These are phyloP conservation scores for Lamellibrachia columna DNA, from an alignment of 2,888 invertebrate species.

Conservation along the genomic window DNA sequence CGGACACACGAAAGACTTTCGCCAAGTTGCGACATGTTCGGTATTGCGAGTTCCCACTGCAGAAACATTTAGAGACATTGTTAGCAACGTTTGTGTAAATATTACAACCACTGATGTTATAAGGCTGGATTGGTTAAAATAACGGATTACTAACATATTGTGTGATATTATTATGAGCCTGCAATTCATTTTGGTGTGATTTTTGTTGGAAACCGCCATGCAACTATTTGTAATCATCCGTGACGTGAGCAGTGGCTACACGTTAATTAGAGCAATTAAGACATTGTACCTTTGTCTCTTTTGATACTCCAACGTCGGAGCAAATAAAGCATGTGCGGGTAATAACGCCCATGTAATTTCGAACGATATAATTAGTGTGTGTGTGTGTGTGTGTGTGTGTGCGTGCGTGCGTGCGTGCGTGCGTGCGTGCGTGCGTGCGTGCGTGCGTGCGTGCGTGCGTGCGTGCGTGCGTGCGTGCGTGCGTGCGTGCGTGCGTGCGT, in stretches of 20 bases:
- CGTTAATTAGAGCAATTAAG: neutral
- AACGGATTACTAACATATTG: neutral
- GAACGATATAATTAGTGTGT: neutral
- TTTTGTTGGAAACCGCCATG: neutral
- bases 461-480: too few relatives aligned
- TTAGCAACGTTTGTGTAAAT: neutral
- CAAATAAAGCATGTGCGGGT: neutral
- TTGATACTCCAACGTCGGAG: neutral
- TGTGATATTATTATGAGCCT: neutral
- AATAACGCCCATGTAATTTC: neutral
- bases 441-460: too few relatives aligned
- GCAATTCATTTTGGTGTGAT: neutral
- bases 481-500: neutral
- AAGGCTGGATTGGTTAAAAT: neutral
- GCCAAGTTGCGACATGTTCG: too few relatives aligned
- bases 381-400: too few relatives aligned
- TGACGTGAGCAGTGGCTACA: neutral
- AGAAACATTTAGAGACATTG: too few relatives aligned
- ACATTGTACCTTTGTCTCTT: neutral
- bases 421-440: too few relatives aligned
- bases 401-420: too few relatives aligned
- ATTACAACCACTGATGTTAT: neutral
- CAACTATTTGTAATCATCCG: neutral
- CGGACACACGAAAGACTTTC: too few relatives aligned
- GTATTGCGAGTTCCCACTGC: too few relatives aligned